phyloP scores from a whole-genome alignment of 2,888 invertebrate species.

The Callyntrura sp. region DNA sequence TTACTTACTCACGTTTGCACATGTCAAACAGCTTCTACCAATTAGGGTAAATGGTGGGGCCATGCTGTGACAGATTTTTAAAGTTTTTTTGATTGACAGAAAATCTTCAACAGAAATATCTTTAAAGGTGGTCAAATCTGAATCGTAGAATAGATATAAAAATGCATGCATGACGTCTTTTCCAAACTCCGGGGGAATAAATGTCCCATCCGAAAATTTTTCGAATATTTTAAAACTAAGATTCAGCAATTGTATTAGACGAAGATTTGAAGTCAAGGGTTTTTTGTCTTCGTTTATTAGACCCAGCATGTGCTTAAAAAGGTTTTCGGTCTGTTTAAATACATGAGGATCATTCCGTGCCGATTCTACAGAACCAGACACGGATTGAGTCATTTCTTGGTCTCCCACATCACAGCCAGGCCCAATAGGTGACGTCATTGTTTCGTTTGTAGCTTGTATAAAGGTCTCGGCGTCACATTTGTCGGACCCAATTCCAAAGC shows the following conservation, averaged over 20 bases:
- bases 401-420: slow-evolving; percentile 13
- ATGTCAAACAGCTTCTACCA: slow-evolving; percentile 68
- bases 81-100: slow-evolving; percentile 55
- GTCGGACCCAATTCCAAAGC: slow-evolving; percentile 25
- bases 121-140: slow-evolving; percentile 63
- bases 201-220: slow-evolving; percentile 65
- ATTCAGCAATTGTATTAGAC: slow-evolving; percentile 68
- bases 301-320: slow-evolving; percentile 78
- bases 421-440: slow-evolving; percentile 35
- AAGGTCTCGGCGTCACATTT: slow-evolving; percentile 50
- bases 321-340: slow-evolving; percentile 74
- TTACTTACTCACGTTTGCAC: slow-evolving; percentile 74
- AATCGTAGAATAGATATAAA: slow-evolving; percentile 77
- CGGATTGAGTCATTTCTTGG: background rate
- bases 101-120: slow-evolving; percentile 77
- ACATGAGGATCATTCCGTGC: slow-evolving; percentile 53
- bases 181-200: slow-evolving; percentile 72
- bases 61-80: slow-evolving; percentile 71
- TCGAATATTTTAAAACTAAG: slow-evolving; percentile 73
- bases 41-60: slow-evolving; percentile 36
- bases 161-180: slow-evolving; percentile 76
- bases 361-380: slow-evolving; percentile 44
- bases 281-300: slow-evolving; percentile 56
- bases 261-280: background rate
- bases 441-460: slow-evolving; percentile 23